Percentiles rank a stretch among this genome's conserved stretches.
phyloP scores from a whole-genome alignment of 2,113 vertebrate genomes.

The Aplodontia rufa region DNA sequence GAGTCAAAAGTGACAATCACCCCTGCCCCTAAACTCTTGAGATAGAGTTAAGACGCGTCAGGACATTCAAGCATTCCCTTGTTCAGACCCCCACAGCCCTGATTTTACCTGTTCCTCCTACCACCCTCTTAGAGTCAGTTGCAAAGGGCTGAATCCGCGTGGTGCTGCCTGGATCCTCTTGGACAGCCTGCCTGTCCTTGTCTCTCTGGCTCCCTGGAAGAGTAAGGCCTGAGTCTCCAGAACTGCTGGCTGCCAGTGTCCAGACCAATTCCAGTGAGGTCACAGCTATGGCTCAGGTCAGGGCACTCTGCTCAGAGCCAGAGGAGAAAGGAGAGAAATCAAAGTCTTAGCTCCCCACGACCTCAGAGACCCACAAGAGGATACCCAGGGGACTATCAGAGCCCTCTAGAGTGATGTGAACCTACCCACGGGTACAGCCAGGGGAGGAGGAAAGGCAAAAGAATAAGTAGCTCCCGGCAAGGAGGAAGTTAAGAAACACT shows the following conservation, averaged over 20 bases:
- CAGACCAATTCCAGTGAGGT: neutral
- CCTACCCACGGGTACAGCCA: too few species aligned
- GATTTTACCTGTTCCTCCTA: neutral
- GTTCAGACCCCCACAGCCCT: too few species aligned
- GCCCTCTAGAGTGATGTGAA: fast-evolving
- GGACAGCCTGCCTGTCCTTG: neutral
- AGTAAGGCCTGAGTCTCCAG: neutral
- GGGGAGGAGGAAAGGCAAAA: neutral
- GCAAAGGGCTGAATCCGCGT: neutral
- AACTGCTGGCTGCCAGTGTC: neutral
- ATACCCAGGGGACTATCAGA: neutral
- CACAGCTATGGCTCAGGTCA: too few species aligned
- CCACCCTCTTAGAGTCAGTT: neutral
- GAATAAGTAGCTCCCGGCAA: too few species aligned
- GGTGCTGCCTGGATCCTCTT: neutral
- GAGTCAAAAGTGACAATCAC: neutral
- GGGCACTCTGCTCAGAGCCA: neutral
- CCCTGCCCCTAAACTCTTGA: too few species aligned
- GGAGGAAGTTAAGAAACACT: too few species aligned
- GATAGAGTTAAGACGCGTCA: too few species aligned
- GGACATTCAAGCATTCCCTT: too few species aligned
- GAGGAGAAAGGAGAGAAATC: neutral
- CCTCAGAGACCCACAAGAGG: neutral
- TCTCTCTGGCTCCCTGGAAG: neutral
- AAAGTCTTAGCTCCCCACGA: neutral